Evolutionary conservation across 2,888 invertebrate species (phyloP), one percentile per base, ranked within the genome.

Genomic region (Polydrusus pterygomalis): DNA sequence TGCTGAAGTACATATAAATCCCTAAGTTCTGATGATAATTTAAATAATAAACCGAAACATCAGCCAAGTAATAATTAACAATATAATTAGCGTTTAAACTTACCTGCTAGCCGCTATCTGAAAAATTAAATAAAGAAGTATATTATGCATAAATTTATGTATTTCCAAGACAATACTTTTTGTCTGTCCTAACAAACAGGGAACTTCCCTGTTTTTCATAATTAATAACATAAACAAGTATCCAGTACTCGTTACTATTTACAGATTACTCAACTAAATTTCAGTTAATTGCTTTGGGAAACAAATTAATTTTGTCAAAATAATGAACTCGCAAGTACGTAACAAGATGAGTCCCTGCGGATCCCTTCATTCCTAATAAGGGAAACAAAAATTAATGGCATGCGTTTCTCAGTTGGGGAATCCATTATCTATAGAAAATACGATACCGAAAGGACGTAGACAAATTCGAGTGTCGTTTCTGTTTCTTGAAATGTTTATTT

Each of bases 301-400:
- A 60, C 71, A 38, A 63, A 64, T 64, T 71, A 54, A 71, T 64
- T 56, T 71, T 71, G 64, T 63, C 64, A 71, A 71, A 71, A 71
- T 71, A 64, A 71, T 71, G 67, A 63, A 63, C 63, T 63, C 15
- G 17, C 38, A 65, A 65, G 65, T 34, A 49, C 47, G 49, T 47
- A 49, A 65, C 65, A 65, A 63, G 65, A 49, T 49, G 65, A 65
- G 65, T 65, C 49, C 65, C 65, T 17, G 17, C 38, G 64, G 70
- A 58, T 17, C 65, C 43, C 47, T 49, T 63, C 70, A 56, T 43
- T 58, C 60, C 63, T 70, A 70, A 71, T 75, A 75, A 75, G 56
- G 65, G 71, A 58, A 70, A 75, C 75, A 75, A 75, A 75, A 75
- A 75, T 75, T 71, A 75, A 75, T 75, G 75, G 71, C 62, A 68